Base-by-base conservation (phyloP, 2,113 vertebrate species). In the Cettia cetti region DNA sequence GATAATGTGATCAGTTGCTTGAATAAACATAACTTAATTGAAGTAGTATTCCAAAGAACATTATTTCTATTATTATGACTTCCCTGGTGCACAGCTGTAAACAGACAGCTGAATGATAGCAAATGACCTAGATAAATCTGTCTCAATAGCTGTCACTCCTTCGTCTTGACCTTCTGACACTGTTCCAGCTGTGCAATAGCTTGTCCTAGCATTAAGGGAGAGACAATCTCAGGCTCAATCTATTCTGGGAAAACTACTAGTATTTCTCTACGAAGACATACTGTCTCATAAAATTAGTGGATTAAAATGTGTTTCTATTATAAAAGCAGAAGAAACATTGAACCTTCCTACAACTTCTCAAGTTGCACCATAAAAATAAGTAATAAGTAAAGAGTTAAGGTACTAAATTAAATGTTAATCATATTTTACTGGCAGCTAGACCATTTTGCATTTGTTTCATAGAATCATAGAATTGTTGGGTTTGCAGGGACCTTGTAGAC, bases 101-200 rank as follows among this genome's bases (percentile, higher is more conserved):
- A 86, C 76, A 83, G 35, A 56, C 31, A 79, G n/a, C 79, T 72
- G 54, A 83, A 57, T 27, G 80, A 77, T 30, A 50, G 72, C 52
- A 83, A 89, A 57, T 89, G 72, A 92, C 77, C 89, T 65, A 92
- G 83, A 96, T 83, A 90, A 92, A 66, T 49, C n/a, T 78, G 42
- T 63, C 63, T 76, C 0, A 0, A 40, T 69, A 90, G 63, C 76
- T 82, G 60, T 90, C 19, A 26, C 44, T 94, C 74, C 88, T 95
- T 44, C 82, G 45, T 28, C 76, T 54, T 89, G 91, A 91, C 91
- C 77, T 94, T 91, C 76, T 92, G 84, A 94, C 81, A 47, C 87
- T 89, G 69, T 91, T 91, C 72, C 92, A 96, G 96, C 84, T 96
- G 86, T 92, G 94, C 82, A 89, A 30, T 71, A 87, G 59, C 53